These are phyloP conservation scores for Apostichopus leukothele DNA, from an alignment of 53 echinoderm and acorn worm species.

Conservation along the genomic window DNA sequence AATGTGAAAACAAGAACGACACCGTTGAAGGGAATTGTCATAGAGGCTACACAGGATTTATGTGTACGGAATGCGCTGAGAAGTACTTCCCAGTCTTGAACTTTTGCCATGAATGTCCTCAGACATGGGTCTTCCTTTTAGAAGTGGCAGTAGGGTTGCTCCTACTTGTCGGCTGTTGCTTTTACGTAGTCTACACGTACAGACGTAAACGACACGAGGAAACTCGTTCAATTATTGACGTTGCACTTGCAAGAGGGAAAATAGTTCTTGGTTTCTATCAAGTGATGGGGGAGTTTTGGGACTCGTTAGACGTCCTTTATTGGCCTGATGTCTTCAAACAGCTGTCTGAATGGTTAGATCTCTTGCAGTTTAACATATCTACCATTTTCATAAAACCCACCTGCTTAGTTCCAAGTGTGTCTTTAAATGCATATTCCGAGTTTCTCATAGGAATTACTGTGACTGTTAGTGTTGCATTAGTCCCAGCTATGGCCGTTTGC, in stretches of 20 bases:
- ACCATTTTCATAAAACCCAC: constrained; percentile 24
- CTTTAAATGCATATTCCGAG: background rate
- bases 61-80: constrained; percentile 8
- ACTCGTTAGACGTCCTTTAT: background rate
- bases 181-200: background rate
- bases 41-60: background rate
- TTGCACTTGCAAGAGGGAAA: constrained; percentile 15
- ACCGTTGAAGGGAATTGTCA: background rate
- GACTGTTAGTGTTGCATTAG: background rate
- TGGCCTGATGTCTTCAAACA: background rate
- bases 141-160: background rate
- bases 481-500: background rate
- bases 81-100: background rate
- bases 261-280: constrained; percentile 39
- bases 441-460: constrained; percentile 4
- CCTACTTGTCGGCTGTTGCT: no score
- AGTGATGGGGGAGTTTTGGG: constrained; percentile 32
- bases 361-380: background rate
- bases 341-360: background rate
- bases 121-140: background rate
- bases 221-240: constrained; percentile 8
- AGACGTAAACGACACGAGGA: background rate
- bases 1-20: background rate
- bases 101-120: constrained; percentile 1
- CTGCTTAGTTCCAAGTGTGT: background rate